A percentile compares a stretch with the other conserved stretches of the same genome.
Evolutionary conservation across 2,888 invertebrate species (phyloP).

Genomic region (Limnephilus auricula): DNA sequence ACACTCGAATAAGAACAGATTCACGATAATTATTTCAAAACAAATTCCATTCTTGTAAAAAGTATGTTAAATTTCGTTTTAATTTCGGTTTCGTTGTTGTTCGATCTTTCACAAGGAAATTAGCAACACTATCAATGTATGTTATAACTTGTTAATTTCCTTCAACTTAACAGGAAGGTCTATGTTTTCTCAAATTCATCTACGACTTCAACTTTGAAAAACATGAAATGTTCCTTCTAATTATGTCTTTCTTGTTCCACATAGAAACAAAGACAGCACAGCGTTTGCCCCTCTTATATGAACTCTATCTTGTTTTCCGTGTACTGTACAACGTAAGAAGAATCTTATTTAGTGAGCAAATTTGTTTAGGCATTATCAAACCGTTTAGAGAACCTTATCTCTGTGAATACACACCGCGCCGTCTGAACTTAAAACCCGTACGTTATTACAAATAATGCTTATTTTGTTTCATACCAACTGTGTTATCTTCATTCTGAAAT

Average conservation of each 20-base stretch:
- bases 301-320: conserved; percentile 40
- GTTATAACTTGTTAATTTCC: neutral
- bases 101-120: neutral
- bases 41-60: neutral
- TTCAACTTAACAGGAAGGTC: neutral
- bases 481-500: neutral
- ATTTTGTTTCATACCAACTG: neutral
- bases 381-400: conserved; percentile 26
- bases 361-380: conserved; percentile 40
- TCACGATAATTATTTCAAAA: neutral
- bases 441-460: neutral
- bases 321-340: conserved; percentile 24
- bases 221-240: neutral
- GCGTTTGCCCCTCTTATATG: conserved; percentile 25
- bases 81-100: neutral
- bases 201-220: neutral
- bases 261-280: conserved; percentile 29
- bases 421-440: conserved; percentile 12
- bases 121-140: neutral
- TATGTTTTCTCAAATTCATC: neutral
- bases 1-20: neutral
- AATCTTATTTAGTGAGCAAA: conserved; percentile 40
- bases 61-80: neutral
- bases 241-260: conserved; percentile 26
- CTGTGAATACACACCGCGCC: conserved; percentile 14